phyloP scores from a whole-genome alignment of 2,113 vertebrate species.

The Piprites chloris region DNA sequence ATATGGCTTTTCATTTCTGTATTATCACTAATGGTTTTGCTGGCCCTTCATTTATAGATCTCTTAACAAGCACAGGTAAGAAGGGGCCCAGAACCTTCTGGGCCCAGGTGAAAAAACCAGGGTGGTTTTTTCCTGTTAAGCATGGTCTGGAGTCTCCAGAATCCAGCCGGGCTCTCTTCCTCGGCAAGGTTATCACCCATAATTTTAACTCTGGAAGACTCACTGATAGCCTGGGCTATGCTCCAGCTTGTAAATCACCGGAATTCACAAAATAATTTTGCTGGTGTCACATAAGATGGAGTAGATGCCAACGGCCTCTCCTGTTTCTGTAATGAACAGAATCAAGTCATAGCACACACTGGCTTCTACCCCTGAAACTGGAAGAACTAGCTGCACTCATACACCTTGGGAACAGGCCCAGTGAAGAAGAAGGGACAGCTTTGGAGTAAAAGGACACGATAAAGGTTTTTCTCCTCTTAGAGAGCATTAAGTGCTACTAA shows the following conservation, averaged over 20 bases:
- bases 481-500: not conserved
- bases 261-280: not conserved
- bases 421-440: not conserved
- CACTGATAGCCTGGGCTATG: not conserved
- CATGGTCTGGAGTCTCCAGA: not conserved
- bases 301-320: not conserved
- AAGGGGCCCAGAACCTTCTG: not conserved
- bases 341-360: not conserved
- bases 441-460: not conserved
- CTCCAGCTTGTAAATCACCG: not conserved
- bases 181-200: not conserved
- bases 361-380: not conserved
- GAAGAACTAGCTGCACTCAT: not conserved
- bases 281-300: not conserved
- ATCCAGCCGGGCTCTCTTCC: not conserved
- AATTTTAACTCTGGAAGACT: not conserved
- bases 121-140: not conserved
- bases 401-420: not conserved
- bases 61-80: not conserved
- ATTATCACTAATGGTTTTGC: not conserved
- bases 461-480: not conserved
- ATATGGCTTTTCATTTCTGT: not conserved
- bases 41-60: not conserved
- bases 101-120: too few species aligned
- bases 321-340: not conserved